phyloP scores from a whole-genome alignment of 2,797 vertebrate genomes.

The Tenualosa ilisha region DNA sequence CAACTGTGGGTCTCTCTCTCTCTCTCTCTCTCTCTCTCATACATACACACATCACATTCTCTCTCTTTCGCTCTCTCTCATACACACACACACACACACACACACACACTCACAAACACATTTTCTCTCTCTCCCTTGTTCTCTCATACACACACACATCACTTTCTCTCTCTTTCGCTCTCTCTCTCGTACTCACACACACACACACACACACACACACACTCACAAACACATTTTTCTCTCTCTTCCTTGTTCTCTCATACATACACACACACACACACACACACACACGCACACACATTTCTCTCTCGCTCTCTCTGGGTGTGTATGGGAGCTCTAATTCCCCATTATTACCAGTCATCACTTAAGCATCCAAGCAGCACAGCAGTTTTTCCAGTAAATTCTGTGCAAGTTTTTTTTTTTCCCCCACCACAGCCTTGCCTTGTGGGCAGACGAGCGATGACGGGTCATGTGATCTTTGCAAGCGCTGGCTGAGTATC shows the following conservation, averaged over 20 bases:
- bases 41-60: too few relatives aligned
- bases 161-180: background rate
- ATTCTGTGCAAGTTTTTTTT: background rate
- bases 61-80: background rate
- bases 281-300: too few relatives aligned
- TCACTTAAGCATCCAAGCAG: background rate
- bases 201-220: too few relatives aligned
- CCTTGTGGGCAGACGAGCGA: background rate
- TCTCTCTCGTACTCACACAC: too few relatives aligned
- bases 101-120: too few relatives aligned
- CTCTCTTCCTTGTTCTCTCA: too few relatives aligned
- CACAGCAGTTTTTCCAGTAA: background rate
- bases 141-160: background rate
- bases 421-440: background rate
- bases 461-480: background rate
- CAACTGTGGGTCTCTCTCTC: background rate
- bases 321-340: background rate
- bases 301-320: background rate
- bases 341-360: slow-evolving; percentile 18
- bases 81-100: too few relatives aligned
- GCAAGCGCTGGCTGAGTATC: background rate
- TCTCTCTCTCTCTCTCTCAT: background rate
- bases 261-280: too few relatives aligned
- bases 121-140: background rate
- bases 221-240: too few relatives aligned